Evolutionary conservation across 2,797 vertebrate species (phyloP), one percentile per base, ranked within the genome.

Genomic region (Delichon dasypus): DNA sequence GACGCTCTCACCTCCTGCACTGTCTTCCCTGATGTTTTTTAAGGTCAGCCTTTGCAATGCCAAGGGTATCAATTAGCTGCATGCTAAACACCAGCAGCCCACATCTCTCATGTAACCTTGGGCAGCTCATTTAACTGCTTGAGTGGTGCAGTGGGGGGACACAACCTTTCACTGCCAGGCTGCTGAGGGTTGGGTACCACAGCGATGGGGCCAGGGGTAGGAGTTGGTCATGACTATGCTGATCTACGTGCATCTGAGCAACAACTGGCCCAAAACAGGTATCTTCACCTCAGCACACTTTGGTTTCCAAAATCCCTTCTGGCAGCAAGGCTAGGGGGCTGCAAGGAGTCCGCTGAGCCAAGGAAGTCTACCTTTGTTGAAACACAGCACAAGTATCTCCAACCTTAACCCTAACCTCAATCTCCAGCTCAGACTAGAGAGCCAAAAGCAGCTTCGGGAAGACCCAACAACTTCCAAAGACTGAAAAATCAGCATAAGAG

Each of bases 121-220:
- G 77, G n/a, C 62, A 78, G n/a, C 44, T 87, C 54, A 38, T 62
- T 68, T 58, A 42, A 20, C 54, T 54, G 64, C 36, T 61, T 0
- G 2, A 7, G 10, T 40, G 66, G 16, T 62, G 38, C 66, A 44
- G 5, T 5, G n/a, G 11, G 7, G n/a, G 4, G 7, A 40, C 22
- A 20, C 3, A 2, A 29, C 62, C 68, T 70, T 47, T 54, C 15
- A 7, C 26, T 70, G 47, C 48, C 36, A 48, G 54, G 71, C 72
- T 88, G 80, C 57, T 81, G 53, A 51, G 38, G 22, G 29, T 17
- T 2, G 0, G 27, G 47, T 42, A 53, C 30, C 1, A 1, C 61
- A 45, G 65, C 0, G 2, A n/a, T 8, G 48, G 27, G 7, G 29
- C 30, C 29, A n/a, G 0, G 4, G 42, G 9, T 10, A 76, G 60